Percentiles rank a stretch among this genome's conserved stretches.
Conservation (phyloP, 2,888 invertebrate genomes). For the Oegoconia quadripuncta region DNA sequence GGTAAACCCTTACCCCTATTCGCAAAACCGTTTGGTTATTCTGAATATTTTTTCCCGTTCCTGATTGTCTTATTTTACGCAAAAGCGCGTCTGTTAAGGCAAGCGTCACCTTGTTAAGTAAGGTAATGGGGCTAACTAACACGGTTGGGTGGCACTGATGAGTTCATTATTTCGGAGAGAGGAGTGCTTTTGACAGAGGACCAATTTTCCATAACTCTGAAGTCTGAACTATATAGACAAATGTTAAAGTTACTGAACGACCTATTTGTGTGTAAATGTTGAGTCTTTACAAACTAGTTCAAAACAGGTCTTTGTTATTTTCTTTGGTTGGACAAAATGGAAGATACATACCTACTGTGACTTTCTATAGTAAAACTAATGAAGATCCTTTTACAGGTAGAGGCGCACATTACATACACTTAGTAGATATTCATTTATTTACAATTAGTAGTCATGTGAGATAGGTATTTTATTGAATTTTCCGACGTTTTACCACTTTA, state of each 20-base stretch:
- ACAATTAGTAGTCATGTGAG: too few species aligned
- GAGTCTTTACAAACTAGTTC: neutral
- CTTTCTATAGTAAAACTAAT: too few species aligned
- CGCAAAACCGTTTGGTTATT: neutral
- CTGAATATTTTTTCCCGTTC: neutral
- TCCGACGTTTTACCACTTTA: too few species aligned
- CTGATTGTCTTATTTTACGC: conserved; percentile 26
- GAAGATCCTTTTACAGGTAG: too few species aligned
- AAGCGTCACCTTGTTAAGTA: conserved; percentile 35
- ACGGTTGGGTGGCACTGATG: conserved; percentile 41
- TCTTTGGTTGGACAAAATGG: too few species aligned
- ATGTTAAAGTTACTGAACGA: conserved; percentile 24
- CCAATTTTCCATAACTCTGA: conserved; percentile 31
- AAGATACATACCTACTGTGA: too few species aligned
- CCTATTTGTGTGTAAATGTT: conserved; percentile 26
- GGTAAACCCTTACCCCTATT: too few species aligned
- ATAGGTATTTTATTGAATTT: too few species aligned
- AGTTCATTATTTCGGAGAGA: conserved; percentile 52
- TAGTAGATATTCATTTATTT: too few species aligned
- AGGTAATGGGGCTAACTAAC: conserved; percentile 47
- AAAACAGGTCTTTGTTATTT: too few species aligned
- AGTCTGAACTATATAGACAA: conserved; percentile 50
- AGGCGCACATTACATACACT: too few species aligned
- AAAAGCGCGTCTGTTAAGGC: conserved; percentile 17
- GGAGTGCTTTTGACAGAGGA: conserved; percentile 25